Conservation (phyloP, 1,140 invertebrate species). For the Drosophila murphyi region DNA sequence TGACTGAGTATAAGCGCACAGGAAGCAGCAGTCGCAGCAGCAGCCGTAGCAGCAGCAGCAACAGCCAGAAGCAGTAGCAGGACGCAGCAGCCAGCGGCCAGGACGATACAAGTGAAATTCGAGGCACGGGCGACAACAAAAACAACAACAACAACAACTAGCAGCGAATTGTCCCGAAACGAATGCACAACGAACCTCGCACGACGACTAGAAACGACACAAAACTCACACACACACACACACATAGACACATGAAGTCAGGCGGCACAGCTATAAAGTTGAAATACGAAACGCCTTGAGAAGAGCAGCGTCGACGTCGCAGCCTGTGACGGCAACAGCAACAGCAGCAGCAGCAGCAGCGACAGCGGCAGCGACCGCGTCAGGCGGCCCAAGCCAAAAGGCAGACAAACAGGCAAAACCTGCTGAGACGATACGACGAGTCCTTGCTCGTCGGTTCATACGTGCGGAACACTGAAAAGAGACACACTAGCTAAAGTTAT, state of each 20-base stretch:
- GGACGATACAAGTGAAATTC: conserved; percentile 72
- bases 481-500: conserved; percentile 55
- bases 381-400: conserved; percentile 75
- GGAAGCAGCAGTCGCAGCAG: conserved; percentile 41
- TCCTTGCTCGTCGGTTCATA: conserved; percentile 84
- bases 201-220: conserved; percentile 46
- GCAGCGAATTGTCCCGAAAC: conserved; percentile 43
- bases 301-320: conserved; percentile 48
- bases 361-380: conserved; percentile 51
- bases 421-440: conserved; percentile 84
- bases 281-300: conserved; percentile 82
- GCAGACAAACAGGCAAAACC: conserved; percentile 84
- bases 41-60: conserved; percentile 39
- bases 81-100: conserved; percentile 63
- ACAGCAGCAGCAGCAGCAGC: conserved; percentile 15
- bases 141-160: conserved; percentile 32
- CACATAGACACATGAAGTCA: conserved; percentile 9
- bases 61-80: conserved; percentile 42
- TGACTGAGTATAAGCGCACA: conserved; percentile 57
- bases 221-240: conserved; percentile 16
- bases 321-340: conserved; percentile 37
- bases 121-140: conserved; percentile 50
- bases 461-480: conserved; percentile 72
- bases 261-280: conserved; percentile 61
- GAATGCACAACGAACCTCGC: conserved; percentile 57